Base-by-base conservation (phyloP, 2,888 invertebrate species). In the Heliconius ismenius region DNA sequence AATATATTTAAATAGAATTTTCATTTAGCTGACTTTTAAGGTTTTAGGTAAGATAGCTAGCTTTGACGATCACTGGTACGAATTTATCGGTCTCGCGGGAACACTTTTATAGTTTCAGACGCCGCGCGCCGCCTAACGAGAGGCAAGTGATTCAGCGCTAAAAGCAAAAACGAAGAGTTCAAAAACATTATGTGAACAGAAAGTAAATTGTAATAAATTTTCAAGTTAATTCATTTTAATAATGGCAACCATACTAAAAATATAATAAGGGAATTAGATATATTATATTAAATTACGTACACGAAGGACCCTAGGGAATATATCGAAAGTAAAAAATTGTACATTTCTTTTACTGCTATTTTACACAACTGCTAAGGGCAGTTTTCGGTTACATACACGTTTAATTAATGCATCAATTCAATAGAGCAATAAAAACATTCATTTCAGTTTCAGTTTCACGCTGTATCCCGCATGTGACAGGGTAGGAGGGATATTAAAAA, bases 71-170 rank as follows among this genome's bases (percentile, higher is more conserved):
- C 63, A 63, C 18, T 73, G 60, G n/a, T 64, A 64, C 49, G 63
- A 64, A 72, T 72, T 76, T 76, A 72, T 70, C 54, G 43, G 43
- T 64, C 49, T 43, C 49, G 4, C 28, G 39, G 63, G 54, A 70
- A 32, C 49, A 64, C 43, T 70, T 70, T 73, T 73, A 73, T 73
- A 73, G 73, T 73, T 73, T 73, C 73, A 73, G 73, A 73, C 73
- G 73, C 62, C 62, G 73, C 39, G 62, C 73, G 73, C 62, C 62
- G 73, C 39, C 73, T 73, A 73, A 73, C 73, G 73, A 73, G 73
- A 43, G 63, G 73, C 63, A 73, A 73, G 73, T 73, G 73, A 73
- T 73, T 73, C 73, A 73, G 73, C 73, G 62, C 28, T 73, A 73
- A 73, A 73, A 73, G 73, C 63, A 63, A 63, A 73, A 63, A 73